phyloP scores from a whole-genome alignment of 2,113 vertebrate species.

The Aptenodytes forsteri region DNA sequence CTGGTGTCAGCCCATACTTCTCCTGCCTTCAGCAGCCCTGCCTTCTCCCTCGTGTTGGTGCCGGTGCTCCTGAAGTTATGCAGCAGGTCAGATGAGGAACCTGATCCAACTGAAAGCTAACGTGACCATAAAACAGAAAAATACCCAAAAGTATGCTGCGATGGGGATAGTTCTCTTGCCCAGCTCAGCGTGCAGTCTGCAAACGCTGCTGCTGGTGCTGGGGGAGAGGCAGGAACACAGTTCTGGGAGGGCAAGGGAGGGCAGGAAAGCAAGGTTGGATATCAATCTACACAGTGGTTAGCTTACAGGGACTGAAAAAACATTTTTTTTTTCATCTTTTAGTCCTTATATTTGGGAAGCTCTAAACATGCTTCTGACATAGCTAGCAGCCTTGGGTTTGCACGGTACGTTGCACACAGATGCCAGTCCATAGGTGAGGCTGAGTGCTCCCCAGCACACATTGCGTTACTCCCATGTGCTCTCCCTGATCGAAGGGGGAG shows the following conservation, averaged over 20 bases:
- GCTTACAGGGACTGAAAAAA: neutral
- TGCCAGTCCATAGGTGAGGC: accelerated
- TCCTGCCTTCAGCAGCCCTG: neutral
- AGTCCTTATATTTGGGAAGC: neutral
- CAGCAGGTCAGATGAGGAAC: neutral
- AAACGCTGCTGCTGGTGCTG: neutral
- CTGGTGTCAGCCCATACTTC: neutral
- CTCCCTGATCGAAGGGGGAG: neutral
- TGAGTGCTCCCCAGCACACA: neutral
- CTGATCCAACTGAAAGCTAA: neutral
- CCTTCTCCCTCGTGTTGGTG: neutral
- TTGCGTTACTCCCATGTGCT: accelerated
- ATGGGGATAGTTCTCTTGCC: neutral
- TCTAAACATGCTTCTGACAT: neutral
- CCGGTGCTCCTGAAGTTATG: neutral
- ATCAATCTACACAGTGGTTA: neutral
- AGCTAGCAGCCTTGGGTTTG: neutral
- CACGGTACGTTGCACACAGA: neutral
- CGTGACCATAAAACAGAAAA: neutral
- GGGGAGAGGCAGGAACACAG: neutral
- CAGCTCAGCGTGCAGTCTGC: neutral
- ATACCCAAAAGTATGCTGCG: neutral
- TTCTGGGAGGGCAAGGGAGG: neutral
- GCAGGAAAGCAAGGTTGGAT: neutral
- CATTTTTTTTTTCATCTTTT: neutral